These are phyloP conservation scores for Stegophylla sp. DNA, from an alignment of 2,888 invertebrate genomes.

Conservation along the genomic window DNA sequence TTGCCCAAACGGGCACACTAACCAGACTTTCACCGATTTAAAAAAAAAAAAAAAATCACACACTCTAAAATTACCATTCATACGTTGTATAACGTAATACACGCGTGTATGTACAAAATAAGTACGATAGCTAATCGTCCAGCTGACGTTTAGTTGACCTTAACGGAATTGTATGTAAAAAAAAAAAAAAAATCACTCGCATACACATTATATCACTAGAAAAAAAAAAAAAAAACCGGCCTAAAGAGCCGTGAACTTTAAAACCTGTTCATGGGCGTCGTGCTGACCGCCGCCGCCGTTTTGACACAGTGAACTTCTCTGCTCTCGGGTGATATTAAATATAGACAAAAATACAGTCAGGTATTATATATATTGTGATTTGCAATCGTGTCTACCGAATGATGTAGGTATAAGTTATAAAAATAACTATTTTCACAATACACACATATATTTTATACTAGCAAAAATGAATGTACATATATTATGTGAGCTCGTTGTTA, in stretches of 20 bases:
- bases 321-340: background rate
- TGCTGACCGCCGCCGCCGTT: slow-evolving; percentile 18
- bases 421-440: background rate
- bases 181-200: background rate
- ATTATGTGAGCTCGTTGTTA: background rate
- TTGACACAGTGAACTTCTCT: slow-evolving; percentile 39
- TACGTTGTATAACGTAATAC: background rate
- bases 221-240: slow-evolving; percentile 19
- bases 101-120: background rate
- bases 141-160: slow-evolving; percentile 10
- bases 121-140: background rate
- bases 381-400: background rate
- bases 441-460: background rate
- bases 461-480: background rate
- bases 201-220: background rate
- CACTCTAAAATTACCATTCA: background rate
- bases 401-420: background rate
- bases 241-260: slow-evolving; percentile 50
- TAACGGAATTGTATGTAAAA: background rate
- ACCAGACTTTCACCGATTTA: slow-evolving; percentile 9
- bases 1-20: background rate
- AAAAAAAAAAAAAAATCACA: background rate
- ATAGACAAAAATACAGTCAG: too few relatives aligned
- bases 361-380: too few relatives aligned
- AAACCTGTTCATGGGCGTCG: slow-evolving; percentile 49